Percentiles rank a stretch among this genome's conserved stretches.
phyloP scores from a whole-genome alignment of 1,140 invertebrate species.

The Sinonovacula constricta region DNA sequence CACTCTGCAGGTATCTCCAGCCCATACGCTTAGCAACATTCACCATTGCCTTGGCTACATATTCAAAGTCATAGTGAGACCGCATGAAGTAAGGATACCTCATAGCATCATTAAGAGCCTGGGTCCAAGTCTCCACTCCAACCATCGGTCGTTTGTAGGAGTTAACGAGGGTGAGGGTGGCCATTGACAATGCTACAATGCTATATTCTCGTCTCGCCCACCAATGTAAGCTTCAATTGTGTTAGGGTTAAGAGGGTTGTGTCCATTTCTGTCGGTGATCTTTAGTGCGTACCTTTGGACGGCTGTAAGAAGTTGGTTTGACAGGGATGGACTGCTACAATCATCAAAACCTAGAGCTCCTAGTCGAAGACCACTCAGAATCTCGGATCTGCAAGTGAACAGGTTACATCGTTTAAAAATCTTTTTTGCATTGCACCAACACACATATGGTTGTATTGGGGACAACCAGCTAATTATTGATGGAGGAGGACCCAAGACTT shows the following conservation, averaged over 20 bases:
- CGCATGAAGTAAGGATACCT: conserved; percentile 87
- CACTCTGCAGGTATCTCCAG: conserved; percentile 69
- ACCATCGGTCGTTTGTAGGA: conserved; percentile 87
- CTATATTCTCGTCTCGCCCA: not conserved
- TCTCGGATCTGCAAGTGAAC: conserved; percentile 31
- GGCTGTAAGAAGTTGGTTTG: conserved; percentile 56
- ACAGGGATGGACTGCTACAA: conserved; percentile 59
- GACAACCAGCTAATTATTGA: too few relatives aligned
- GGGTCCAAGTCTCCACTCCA: conserved; percentile 84
- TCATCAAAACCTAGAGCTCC: conserved; percentile 79
- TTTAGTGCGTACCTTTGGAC: conserved; percentile 58
- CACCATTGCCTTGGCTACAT: conserved; percentile 86
- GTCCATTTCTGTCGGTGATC: conserved; percentile 56
- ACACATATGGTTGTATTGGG: too few relatives aligned
- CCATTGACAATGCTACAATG: conserved; percentile 64
- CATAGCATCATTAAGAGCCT: conserved; percentile 78
- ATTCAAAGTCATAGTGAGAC: conserved; percentile 87
- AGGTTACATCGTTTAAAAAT: too few relatives aligned
- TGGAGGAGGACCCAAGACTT: too few relatives aligned
- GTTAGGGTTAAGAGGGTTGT: conserved; percentile 60
- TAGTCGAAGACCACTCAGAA: conserved; percentile 82
- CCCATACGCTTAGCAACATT: conserved; percentile 64
- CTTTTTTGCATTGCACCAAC: too few relatives aligned
- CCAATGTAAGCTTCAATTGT: conserved; percentile 69
- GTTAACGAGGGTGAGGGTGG: conserved; percentile 68